Base-by-base conservation (phyloP, 2,797 vertebrate species). In the Gobionotothen gibberifrons region DNA sequence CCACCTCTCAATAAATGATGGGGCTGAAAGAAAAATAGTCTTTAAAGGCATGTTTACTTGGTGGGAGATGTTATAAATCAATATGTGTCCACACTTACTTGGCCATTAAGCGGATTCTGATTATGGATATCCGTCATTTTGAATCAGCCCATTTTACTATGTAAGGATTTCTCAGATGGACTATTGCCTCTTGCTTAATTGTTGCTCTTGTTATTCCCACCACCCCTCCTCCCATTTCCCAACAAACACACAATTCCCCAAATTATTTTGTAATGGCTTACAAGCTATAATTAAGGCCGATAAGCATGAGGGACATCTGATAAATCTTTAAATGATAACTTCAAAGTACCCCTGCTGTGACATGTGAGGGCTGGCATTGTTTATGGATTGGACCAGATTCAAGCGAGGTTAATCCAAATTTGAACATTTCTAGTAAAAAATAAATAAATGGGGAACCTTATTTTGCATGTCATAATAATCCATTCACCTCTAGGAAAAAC, bases 291-390 rank as follows among this genome's bases (percentile, higher is more conserved):
- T 86, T 80, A 87, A 78, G 62, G 66, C 53, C 2, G 74, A 84
- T 85, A 82, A 83, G 71, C 77, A 63, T 46, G 69, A 85, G 77
- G 74, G 64, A 84, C 78, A 73, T 86, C 60, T 84, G 79, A 89
- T 78, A 85, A 85, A 61, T 77, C 74, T 63, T 86, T 79, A 84
- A 90, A 85, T 71, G 79, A 79, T 51, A 85, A 77, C 73, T 84
- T 89, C 57, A 84, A 80, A 81, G 73, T 82, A 53, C 67, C 63
- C 72, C 74, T 69, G 83, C 82, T 89, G 81, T 85, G 85, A 83
- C 68, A 69, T 69, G 74, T 89, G 74, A 85, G 66, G 62, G 58
- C 56, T 81, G 32, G 49, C 61, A 75, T 51, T 60, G 70, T 67
- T 69, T 61, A n/a, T 66, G 72, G 81, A 71, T 36, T 66, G 72